Evolutionary conservation across 2,888 invertebrate species (phyloP).

Genomic region (Zygothrica quintamaculata): DNA sequence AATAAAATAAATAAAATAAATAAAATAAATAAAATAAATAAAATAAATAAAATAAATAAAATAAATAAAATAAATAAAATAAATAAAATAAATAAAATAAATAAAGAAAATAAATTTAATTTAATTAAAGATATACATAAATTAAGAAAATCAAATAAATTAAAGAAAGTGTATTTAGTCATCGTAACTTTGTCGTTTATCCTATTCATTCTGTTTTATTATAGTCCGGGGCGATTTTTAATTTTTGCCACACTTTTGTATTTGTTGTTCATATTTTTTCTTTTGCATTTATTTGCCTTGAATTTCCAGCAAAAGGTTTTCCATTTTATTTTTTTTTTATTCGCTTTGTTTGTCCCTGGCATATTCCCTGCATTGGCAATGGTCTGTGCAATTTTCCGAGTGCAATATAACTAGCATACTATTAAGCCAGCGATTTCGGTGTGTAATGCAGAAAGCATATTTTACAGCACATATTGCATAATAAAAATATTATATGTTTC

Average conservation of each 20-base stretch:
- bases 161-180: slow-evolving; percentile 18
- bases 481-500: slow-evolving; percentile 14
- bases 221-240: slow-evolving; percentile 43
- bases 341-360: slow-evolving; percentile 32
- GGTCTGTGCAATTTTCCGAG: slow-evolving; percentile 37
- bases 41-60: too few species aligned
- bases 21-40: too few species aligned
- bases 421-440: slow-evolving; percentile 68
- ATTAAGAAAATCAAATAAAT: too few species aligned
- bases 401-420: slow-evolving; percentile 58
- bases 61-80: too few species aligned
- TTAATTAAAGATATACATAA: too few species aligned
- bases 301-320: slow-evolving; percentile 25
- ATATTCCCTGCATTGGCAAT: too few species aligned
- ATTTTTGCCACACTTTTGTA: slow-evolving; percentile 34
- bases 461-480: slow-evolving; percentile 37
- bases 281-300: slow-evolving; percentile 39
- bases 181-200: slow-evolving; percentile 7
- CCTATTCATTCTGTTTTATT: slow-evolving; percentile 31
- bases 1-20: too few species aligned
- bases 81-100: too few species aligned
- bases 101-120: too few species aligned
- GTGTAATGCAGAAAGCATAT: slow-evolving; percentile 50
- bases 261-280: slow-evolving; percentile 30
- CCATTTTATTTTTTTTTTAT: slow-evolving; percentile 17